Evolutionary conservation across 2,888 invertebrate genomes (phyloP).

Genomic region (Diplazon laetatorius): DNA sequence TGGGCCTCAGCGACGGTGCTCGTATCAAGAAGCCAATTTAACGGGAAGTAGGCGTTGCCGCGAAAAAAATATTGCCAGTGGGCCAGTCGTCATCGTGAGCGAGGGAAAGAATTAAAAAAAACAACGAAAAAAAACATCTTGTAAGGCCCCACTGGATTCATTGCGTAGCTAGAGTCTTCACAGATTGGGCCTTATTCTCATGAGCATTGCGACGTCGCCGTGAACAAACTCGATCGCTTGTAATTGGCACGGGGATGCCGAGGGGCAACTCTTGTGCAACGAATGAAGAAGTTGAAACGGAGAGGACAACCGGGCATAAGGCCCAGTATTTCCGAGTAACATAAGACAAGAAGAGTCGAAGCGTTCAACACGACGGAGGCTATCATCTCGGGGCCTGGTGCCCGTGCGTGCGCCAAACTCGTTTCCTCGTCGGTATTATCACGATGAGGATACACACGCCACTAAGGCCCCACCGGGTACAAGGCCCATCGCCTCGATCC

Average conservation of each 20-base stretch:
- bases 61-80: constrained; percentile 36
- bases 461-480: constrained; percentile 20
- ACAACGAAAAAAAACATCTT: too few species aligned
- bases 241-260: constrained; percentile 18
- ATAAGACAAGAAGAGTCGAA: constrained; percentile 20
- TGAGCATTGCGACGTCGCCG: not conserved
- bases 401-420: constrained; percentile 46
- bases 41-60: constrained; percentile 34
- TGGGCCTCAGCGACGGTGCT: not conserved
- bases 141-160: too few species aligned
- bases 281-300: constrained; percentile 23
- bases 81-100: constrained; percentile 16
- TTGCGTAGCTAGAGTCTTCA: not conserved
- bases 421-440: constrained; percentile 40
- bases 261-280: constrained; percentile 10
- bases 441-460: constrained; percentile 1
- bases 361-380: constrained; percentile 13
- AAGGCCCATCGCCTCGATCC: constrained; percentile 3
- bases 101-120: too few species aligned
- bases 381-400: not conserved
- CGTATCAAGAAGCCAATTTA: constrained; percentile 55
- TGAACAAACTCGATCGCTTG: constrained; percentile 18
- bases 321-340: constrained; percentile 24
- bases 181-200: constrained; percentile 8
- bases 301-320: not conserved